Percentiles rank a stretch among this genome's conserved stretches.
Conservation (phyloP, 2,888 invertebrate species). For the Lottia scabra region DNA sequence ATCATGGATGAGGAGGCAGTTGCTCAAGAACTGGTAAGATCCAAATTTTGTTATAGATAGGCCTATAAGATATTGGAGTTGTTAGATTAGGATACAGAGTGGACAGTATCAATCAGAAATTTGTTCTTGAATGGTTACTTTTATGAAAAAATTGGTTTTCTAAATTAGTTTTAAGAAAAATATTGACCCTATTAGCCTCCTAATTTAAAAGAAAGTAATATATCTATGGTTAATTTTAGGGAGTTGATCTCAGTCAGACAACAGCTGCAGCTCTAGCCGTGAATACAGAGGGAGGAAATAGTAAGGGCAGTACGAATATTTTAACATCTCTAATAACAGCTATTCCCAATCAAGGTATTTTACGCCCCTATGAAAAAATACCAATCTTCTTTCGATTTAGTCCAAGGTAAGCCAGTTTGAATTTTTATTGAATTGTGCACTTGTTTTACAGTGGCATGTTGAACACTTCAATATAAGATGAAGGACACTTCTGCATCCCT, state of each 20-base stretch:
- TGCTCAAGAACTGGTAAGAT: slow-evolving; percentile 66
- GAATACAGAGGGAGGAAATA: slow-evolving; percentile 35
- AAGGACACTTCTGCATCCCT: no score
- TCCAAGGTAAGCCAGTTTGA: slow-evolving; percentile 55
- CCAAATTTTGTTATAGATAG: neutral
- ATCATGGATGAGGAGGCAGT: slow-evolving; percentile 67
- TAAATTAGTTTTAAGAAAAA: no score
- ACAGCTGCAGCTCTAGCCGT: slow-evolving; percentile 52
- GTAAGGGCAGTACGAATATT: slow-evolving; percentile 57
- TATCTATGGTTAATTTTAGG: slow-evolving; percentile 41
- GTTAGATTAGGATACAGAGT: no score
- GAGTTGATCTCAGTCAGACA: slow-evolving; percentile 61
- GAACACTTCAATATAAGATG: no score
- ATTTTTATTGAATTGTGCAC: no score
- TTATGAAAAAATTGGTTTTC: no score
- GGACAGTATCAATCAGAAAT: no score
- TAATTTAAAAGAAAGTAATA: no score
- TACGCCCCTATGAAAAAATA: slow-evolving; percentile 66
- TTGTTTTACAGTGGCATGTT: no score
- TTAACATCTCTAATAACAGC: slow-evolving; percentile 67
- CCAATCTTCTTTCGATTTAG: slow-evolving; percentile 68
- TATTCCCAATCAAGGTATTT: slow-evolving; percentile 67
- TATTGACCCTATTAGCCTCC: no score
- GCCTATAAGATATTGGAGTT: no score
- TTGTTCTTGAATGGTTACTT: no score